A percentile compares a stretch with the other conserved stretches of the same genome.
Conservation (phyloP, 2,888 invertebrate genomes). For the Fragum fragum region DNA sequence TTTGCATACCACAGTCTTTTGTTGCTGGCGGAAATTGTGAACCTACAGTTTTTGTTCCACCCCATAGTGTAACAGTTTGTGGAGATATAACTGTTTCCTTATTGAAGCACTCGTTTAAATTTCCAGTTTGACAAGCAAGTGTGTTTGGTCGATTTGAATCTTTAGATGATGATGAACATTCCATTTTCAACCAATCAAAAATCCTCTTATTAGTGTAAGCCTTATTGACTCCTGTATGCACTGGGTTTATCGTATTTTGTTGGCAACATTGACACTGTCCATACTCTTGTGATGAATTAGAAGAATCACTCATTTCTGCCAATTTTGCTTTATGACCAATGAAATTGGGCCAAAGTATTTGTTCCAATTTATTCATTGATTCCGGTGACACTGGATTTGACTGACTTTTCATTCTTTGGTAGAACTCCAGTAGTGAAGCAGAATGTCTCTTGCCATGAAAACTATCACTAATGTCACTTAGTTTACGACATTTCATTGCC, state of each 20-base stretch:
- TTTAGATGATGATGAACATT: slow-evolving; percentile 55
- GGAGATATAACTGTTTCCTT: slow-evolving; percentile 78
- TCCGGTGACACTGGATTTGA: slow-evolving; percentile 81
- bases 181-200: slow-evolving; percentile 72
- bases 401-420: slow-evolving; percentile 78
- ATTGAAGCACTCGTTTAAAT: slow-evolving; percentile 52
- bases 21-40: slow-evolving; percentile 83
- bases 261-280: slow-evolving; percentile 59
- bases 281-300: slow-evolving; percentile 60
- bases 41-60: slow-evolving; percentile 82
- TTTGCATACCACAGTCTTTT: slow-evolving; percentile 81
- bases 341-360: slow-evolving; percentile 75
- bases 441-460: slow-evolving; percentile 80
- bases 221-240: slow-evolving; percentile 54
- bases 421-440: slow-evolving; percentile 80
- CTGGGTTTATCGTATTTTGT: slow-evolving; percentile 19
- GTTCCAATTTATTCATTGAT: slow-evolving; percentile 78
- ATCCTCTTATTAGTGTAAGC: slow-evolving; percentile 71
- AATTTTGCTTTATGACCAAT: slow-evolving; percentile 58
- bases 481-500: slow-evolving; percentile 61
- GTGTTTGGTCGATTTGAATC: slow-evolving; percentile 62
- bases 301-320: slow-evolving; percentile 62
- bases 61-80: slow-evolving; percentile 80
- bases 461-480: slow-evolving; percentile 74
- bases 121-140: slow-evolving; percentile 68